Evolutionary conservation across 64 coral and sea anemone species (phyloP).

Genomic region (Actinia equina): DNA sequence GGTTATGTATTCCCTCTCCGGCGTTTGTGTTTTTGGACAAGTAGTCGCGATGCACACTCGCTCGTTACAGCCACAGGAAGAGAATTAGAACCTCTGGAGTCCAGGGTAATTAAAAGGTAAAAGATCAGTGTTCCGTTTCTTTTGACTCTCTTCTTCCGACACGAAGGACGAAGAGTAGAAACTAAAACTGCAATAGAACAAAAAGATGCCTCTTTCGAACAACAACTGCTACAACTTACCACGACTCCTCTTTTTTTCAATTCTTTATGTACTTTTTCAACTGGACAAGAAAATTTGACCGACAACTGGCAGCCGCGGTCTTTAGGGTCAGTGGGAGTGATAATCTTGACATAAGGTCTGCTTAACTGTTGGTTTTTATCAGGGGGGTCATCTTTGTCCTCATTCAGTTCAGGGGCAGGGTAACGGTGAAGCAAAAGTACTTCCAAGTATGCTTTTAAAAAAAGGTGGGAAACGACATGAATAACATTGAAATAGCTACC

Average conservation of each 20-base stretch:
- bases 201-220: background rate
- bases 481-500: no score
- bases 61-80: no score
- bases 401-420: background rate
- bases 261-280: slow-evolving; percentile 39
- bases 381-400: background rate
- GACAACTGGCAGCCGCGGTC: slow-evolving; percentile 90
- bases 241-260: slow-evolving; percentile 90
- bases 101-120: no score
- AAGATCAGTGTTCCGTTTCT: no score
- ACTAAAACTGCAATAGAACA: background rate
- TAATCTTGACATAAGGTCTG: slow-evolving; percentile 42
- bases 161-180: background rate
- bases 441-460: slow-evolving; percentile 32
- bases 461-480: background rate
- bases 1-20: no score
- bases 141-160: no score
- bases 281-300: slow-evolving; percentile 53
- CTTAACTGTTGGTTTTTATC: background rate
- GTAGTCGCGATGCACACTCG: no score
- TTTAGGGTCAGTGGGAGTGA: slow-evolving; percentile 73
- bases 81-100: no score
- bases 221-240: slow-evolving; percentile 47
- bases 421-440: slow-evolving; percentile 28
- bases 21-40: no score